Evolutionary conservation across 2,797 vertebrate species (phyloP).

Genomic region (Bryconaethiops microstoma): DNA sequence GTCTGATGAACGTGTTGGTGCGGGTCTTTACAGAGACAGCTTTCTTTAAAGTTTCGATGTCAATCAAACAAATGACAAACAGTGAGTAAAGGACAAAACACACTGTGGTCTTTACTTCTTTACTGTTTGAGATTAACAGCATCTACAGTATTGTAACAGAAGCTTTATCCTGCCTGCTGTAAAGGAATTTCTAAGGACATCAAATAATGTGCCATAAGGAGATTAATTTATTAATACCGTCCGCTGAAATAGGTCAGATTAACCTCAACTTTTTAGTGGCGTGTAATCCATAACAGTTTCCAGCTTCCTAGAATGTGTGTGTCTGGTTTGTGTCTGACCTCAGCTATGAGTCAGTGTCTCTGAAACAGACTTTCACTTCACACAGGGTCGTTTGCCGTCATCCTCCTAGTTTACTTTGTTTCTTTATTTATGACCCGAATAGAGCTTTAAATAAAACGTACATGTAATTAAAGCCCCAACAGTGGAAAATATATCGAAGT

Average conservation of each 20-base stretch:
- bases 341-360: not conserved
- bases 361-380: not conserved
- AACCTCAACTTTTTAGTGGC: not conserved
- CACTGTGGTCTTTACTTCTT: not conserved
- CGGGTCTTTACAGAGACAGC: too few relatives aligned
- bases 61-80: too few relatives aligned
- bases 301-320: not conserved
- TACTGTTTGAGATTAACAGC: not conserved
- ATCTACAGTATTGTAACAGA: not conserved
- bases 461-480: too few relatives aligned
- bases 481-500: too few relatives aligned
- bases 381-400: not conserved
- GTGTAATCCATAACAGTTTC: not conserved
- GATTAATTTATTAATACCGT: not conserved
- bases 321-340: not conserved
- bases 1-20: too few relatives aligned
- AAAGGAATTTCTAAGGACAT: conserved; percentile 6
- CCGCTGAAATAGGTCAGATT: not conserved
- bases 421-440: too few relatives aligned
- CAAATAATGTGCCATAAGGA: not conserved
- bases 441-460: too few relatives aligned
- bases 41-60: too few relatives aligned
- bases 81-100: too few relatives aligned
- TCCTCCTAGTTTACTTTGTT: too few relatives aligned
- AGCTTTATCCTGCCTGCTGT: not conserved